These are phyloP conservation scores for Xanthostigma xanthostigma DNA, from an alignment of 2,888 invertebrate species.

Conservation along the genomic window DNA sequence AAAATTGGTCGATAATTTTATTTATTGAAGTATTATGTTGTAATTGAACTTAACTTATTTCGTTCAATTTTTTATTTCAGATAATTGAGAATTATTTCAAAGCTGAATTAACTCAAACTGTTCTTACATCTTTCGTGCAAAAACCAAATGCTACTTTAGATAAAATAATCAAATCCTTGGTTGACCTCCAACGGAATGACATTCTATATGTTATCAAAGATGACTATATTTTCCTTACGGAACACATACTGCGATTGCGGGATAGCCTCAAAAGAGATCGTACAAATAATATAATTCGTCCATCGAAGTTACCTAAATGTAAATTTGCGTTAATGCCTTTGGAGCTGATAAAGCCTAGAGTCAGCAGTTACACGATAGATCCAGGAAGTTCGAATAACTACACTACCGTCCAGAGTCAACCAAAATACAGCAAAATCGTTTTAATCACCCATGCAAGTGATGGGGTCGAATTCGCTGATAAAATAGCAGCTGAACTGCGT, in stretches of 20 bases:
- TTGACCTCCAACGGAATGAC: slow-evolving; percentile 9
- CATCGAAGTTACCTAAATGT: no score
- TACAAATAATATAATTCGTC: no score
- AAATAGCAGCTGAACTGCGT: slow-evolving; percentile 6
- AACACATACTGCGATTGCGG: background rate
- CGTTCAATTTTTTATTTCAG: background rate
- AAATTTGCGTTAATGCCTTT: no score
- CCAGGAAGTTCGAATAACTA: no score
- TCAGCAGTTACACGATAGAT: no score
- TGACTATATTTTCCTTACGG: background rate
- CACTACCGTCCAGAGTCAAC: background rate
- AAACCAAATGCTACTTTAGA: slow-evolving; percentile 7
- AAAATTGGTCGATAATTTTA: no score
- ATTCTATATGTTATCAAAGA: slow-evolving; percentile 6
- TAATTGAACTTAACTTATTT: no score
- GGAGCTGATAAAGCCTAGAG: no score
- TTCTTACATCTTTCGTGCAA: slow-evolving; percentile 11
- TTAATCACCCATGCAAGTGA: slow-evolving; percentile 9
- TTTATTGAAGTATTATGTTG: no score
- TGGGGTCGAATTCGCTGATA: slow-evolving; percentile 5
- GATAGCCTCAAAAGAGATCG: background rate
- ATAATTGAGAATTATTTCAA: slow-evolving; percentile 7
- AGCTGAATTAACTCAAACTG: slow-evolving; percentile 8
- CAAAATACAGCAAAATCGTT: slow-evolving; percentile 7
- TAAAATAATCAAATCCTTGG: slow-evolving; percentile 8